These are phyloP conservation scores for Paragorgia papillata DNA, from an alignment of 92 coral and sea anemone species.

Conservation along the genomic window DNA sequence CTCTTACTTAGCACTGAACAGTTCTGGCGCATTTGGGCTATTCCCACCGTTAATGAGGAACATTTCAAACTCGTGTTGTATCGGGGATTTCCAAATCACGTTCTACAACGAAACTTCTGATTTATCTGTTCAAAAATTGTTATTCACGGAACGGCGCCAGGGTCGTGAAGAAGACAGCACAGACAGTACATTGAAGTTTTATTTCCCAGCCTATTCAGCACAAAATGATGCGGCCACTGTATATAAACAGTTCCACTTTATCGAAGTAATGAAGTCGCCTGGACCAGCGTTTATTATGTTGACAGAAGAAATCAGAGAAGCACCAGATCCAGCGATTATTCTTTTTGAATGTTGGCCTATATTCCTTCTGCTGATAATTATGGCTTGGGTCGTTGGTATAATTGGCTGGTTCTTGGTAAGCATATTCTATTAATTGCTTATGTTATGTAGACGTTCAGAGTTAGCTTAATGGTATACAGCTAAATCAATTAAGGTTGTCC, in stretches of 20 bases:
- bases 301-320: conserved; percentile 6
- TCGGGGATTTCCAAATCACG: not conserved
- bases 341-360: conserved; percentile 38
- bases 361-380: conserved; percentile 12
- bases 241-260: conserved; percentile 21
- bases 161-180: not conserved
- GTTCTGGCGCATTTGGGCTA: not conserved
- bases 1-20: not conserved
- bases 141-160: not conserved
- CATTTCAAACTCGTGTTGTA: not conserved
- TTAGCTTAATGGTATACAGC: no score
- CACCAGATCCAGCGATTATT: conserved; percentile 16
- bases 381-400: conserved; percentile 43
- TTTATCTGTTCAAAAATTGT: conserved; percentile 8
- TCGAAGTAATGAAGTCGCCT: conserved; percentile 19
- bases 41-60: conserved; percentile 20
- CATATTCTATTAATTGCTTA: no score
- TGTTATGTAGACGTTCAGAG: no score
- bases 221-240: not conserved
- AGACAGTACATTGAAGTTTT: not conserved
- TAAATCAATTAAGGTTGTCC: no score
- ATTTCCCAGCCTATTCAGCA: conserved; percentile 17
- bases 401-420: conserved; percentile 45
- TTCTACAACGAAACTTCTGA: conserved; percentile 13
- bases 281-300: conserved; percentile 39